Evolutionary conservation across 2,888 invertebrate species (phyloP).

Genomic region (Neria commutata): DNA sequence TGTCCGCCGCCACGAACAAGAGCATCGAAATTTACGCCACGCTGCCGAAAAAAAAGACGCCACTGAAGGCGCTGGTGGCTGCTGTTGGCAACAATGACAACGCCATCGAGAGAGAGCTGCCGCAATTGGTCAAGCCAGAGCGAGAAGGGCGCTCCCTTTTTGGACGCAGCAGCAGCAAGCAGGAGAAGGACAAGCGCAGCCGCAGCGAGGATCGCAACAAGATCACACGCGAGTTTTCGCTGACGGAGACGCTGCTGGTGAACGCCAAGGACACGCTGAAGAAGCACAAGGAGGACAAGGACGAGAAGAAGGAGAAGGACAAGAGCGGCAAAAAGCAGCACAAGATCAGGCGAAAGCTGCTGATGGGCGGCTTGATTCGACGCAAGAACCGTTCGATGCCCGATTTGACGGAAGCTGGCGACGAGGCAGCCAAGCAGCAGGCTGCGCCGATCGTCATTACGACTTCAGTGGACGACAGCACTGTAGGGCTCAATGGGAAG

Average conservation of each 20-base stretch:
- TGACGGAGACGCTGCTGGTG: constrained; percentile 67
- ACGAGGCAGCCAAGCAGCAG: constrained; percentile 46
- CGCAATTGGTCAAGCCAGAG: constrained; percentile 64
- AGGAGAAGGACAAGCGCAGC: constrained; percentile 79
- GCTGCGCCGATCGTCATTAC: constrained; percentile 60
- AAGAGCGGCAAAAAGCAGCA: constrained; percentile 87
- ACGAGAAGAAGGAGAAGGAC: constrained; percentile 72
- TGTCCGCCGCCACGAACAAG: constrained; percentile 61
- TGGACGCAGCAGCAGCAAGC: constrained; percentile 69
- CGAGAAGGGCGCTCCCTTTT: constrained; percentile 74
- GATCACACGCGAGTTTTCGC: constrained; percentile 72
- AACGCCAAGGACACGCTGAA: constrained; percentile 65
- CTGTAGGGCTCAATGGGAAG: constrained; percentile 68
- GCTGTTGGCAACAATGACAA: constrained; percentile 66
- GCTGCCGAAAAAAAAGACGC: constrained; percentile 83
- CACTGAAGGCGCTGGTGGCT: constrained; percentile 64
- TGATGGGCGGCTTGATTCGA: constrained; percentile 88
- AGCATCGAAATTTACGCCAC: constrained; percentile 92
- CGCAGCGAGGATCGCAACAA: constrained; percentile 86
- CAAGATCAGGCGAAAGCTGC: constrained; percentile 82
- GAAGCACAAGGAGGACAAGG: constrained; percentile 67
- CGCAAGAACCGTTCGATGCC: constrained; percentile 92
- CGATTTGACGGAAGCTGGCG: constrained; percentile 82
- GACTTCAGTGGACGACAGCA: constrained; percentile 76
- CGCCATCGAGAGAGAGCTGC: constrained; percentile 71